A percentile compares a stretch with the other conserved stretches of the same genome.
Conservation (phyloP, 2,888 invertebrate species). For the Ennomos quercinarius region DNA sequence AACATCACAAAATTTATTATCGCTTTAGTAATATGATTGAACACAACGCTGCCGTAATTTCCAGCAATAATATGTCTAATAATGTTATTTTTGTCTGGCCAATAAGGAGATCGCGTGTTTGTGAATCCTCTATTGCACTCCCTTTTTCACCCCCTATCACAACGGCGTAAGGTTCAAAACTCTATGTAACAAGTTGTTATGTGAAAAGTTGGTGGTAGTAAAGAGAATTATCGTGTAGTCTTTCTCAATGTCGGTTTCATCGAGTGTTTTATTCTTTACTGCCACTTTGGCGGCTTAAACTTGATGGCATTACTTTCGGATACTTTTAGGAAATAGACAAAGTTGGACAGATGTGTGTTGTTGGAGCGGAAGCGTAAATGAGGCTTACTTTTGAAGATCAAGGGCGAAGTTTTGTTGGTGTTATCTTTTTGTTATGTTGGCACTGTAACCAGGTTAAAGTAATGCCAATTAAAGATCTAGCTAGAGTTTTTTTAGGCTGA, state of each 20-base stretch:
- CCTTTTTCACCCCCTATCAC: conserved; percentile 42
- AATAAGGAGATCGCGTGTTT: conserved; percentile 66
- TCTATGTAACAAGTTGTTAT: conserved; percentile 42
- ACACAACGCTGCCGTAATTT: conserved; percentile 61
- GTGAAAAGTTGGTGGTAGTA: conserved; percentile 51
- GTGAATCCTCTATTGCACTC: conserved; percentile 37
- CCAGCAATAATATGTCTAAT: conserved; percentile 61
- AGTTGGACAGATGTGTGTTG: conserved; percentile 40
- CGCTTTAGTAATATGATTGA: conserved; percentile 64
- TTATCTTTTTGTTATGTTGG: too few species aligned
- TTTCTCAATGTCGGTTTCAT: conserved; percentile 59
- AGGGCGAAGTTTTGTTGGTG: conserved; percentile 20
- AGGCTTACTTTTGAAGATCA: conserved; percentile 23
- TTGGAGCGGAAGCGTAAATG: conserved; percentile 27
- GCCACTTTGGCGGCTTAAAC: conserved; percentile 51
- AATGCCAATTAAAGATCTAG: too few species aligned
- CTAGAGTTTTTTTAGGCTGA: too few species aligned
- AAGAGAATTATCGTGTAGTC: conserved; percentile 57
- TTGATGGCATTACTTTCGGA: conserved; percentile 45
- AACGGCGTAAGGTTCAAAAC: conserved; percentile 40
- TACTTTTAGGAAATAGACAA: conserved; percentile 34
- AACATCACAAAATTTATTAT: conserved; percentile 57
- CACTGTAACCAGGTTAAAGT: too few species aligned
- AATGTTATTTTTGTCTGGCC: conserved; percentile 67
- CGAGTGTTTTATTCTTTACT: conserved; percentile 60